Conservation (phyloP, 2,888 invertebrate genomes). For the Glaucopsyche alexis region DNA sequence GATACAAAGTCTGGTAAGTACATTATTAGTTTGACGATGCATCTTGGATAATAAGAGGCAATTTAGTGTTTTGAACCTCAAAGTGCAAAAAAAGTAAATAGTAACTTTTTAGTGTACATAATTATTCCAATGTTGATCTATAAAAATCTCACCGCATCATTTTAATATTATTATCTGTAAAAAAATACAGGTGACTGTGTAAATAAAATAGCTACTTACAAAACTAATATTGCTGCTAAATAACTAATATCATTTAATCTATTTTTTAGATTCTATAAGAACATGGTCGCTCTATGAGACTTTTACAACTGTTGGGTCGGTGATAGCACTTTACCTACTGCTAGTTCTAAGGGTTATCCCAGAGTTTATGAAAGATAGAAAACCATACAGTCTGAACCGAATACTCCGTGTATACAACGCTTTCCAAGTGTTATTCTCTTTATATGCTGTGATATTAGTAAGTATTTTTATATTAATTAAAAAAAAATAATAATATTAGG, state of each 20-base stretch:
- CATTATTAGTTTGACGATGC: not conserved
- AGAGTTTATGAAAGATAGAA: slow-evolving; percentile 82
- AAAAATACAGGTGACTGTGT: too few species aligned
- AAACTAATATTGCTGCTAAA: too few species aligned
- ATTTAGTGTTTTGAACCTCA: too few species aligned
- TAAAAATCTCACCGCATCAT: too few species aligned
- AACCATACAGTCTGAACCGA: slow-evolving; percentile 82
- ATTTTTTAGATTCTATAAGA: slow-evolving; percentile 49
- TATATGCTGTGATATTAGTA: slow-evolving; percentile 81
- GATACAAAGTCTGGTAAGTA: slow-evolving; percentile 10
- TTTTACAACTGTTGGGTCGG: slow-evolving; percentile 45
- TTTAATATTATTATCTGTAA: too few species aligned
- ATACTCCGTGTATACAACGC: slow-evolving; percentile 85
- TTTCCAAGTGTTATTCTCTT: slow-evolving; percentile 83
- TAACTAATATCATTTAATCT: not conserved
- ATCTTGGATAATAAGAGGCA: not conserved
- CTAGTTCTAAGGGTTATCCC: slow-evolving; percentile 85
- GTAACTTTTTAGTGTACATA: too few species aligned
- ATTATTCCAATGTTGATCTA: too few species aligned
- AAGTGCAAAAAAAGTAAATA: too few species aligned
- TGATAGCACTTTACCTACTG: slow-evolving; percentile 83
- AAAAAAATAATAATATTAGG: too few species aligned
- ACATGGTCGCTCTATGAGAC: slow-evolving; percentile 61
- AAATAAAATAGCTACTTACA: too few species aligned
- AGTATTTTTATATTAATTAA: slow-evolving; percentile 43